Evolutionary conservation across 2,797 vertebrate species (phyloP).

Genomic region (Bothrops alternatus): DNA sequence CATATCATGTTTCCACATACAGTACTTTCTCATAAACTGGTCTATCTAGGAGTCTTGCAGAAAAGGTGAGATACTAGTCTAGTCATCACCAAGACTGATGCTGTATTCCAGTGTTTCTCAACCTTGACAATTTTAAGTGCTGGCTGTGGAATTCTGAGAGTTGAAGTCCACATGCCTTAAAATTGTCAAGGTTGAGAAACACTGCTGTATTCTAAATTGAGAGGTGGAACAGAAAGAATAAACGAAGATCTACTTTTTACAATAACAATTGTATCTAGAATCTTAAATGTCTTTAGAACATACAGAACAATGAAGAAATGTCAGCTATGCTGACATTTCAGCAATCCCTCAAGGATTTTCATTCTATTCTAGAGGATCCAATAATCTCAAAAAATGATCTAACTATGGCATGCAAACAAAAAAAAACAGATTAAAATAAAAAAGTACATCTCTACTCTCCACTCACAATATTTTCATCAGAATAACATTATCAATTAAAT

Average conservation of each 20-base stretch:
- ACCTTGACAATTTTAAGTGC: too few relatives aligned
- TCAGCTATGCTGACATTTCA: neutral
- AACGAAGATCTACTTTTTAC: neutral
- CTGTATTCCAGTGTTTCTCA: too few relatives aligned
- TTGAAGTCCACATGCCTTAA: too few relatives aligned
- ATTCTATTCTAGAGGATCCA: neutral
- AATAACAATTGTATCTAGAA: neutral
- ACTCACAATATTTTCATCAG: neutral
- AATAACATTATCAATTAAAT: neutral
- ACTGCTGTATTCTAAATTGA: neutral
- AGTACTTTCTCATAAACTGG: neutral
- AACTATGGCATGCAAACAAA: neutral
- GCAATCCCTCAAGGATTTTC: neutral
- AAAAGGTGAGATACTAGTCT: neutral
- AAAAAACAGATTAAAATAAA: neutral
- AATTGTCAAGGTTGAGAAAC: too few relatives aligned
- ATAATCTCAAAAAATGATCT: neutral
- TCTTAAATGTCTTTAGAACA: neutral
- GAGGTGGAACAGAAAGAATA: neutral
- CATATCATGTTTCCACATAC: neutral
- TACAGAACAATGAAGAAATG: neutral
- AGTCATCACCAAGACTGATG: neutral
- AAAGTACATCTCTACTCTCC: neutral
- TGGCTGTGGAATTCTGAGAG: too few relatives aligned
- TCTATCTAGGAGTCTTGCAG: neutral